These are phyloP conservation scores for Lypha dubia DNA, from an alignment of 2,888 invertebrate species.

Conservation along the genomic window DNA sequence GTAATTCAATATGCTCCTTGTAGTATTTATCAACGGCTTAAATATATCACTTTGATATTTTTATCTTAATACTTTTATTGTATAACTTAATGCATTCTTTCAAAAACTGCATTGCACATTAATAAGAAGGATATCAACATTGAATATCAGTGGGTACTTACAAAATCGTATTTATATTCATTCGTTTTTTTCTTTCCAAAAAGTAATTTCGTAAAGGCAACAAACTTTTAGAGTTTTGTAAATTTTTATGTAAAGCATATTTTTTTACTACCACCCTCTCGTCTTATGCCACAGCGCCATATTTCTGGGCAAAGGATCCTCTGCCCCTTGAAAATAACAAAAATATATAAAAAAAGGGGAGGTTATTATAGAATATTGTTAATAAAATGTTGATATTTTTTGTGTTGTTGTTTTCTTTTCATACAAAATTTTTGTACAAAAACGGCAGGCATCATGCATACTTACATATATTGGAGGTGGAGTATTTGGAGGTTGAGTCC, in stretches of 20 bases:
- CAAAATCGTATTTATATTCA: slow-evolving; percentile 63
- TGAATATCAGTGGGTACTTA: slow-evolving; percentile 71
- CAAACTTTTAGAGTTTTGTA: slow-evolving; percentile 60
- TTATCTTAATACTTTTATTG: no score
- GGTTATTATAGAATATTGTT: slow-evolving; percentile 71
- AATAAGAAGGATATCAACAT: slow-evolving; percentile 66
- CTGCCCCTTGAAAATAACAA: slow-evolving; percentile 31
- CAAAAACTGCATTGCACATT: slow-evolving; percentile 28
- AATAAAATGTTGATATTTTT: slow-evolving; percentile 67
- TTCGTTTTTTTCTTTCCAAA: slow-evolving; percentile 49
- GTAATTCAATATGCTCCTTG: neutral
- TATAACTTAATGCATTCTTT: slow-evolving; percentile 12
- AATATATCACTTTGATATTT: no score
- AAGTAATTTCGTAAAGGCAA: slow-evolving; percentile 69
- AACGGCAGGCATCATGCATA: slow-evolving; percentile 7
- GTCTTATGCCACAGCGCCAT: slow-evolving; percentile 51
- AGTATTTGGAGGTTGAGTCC: slow-evolving; percentile 40
- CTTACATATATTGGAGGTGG: neutral
- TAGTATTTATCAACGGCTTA: no score
- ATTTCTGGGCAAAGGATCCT: slow-evolving; percentile 64
- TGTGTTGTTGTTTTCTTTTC: slow-evolving; percentile 31
- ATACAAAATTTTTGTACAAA: slow-evolving; percentile 56
- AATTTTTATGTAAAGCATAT: slow-evolving; percentile 66
- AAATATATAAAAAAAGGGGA: slow-evolving; percentile 29
- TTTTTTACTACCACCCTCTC: slow-evolving; percentile 43